Evolutionary conservation across 2,888 invertebrate genomes (phyloP), one percentile per base, ranked within the genome.

Genomic region (Beris morrisii): DNA sequence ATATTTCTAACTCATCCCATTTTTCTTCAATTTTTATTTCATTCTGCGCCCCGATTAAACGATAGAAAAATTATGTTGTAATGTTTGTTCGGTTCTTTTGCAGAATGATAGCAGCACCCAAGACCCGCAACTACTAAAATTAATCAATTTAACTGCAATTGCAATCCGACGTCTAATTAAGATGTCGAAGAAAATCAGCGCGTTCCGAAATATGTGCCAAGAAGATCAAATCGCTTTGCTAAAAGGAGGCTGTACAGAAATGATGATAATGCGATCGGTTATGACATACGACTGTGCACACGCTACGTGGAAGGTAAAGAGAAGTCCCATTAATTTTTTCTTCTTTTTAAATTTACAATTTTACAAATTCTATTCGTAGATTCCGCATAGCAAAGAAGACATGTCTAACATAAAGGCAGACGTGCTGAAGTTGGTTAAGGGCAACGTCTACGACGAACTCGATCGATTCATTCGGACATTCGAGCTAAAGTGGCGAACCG

Each of bases 261-360:
- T 98, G 88, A 91, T 98, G 88, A 91, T 98, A 67, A 85, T 98
- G 61, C 85, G 96, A 12, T 95, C 97, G 71, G 93, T 93, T 0
- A 91, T 93, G 84, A 92, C 92, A 55, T 98, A 95, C 76, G 95
- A 97, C 76, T 88, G 89, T 0, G 92, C 92, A 72, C 87, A 90
- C 72, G 90, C 94, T 74, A 90, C 90, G 58, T 98, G 97, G 97
- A 91, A 91, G 84, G 93, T 93, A 76, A 38, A 38, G 5, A 38
- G 38, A 5, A 38, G 9, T 38, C 2, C 22, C 22, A 22, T 2
- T 22, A 2, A 22, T 22, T 22, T 22, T 22, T 22, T 22, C 22
- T 22, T 22, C 22, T 2, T 22, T 22, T 22, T 50, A 13, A 15
- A 9, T 13, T 44, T 48, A 12, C 3, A 22, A 22, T 22, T 22